Evolutionary conservation across 2,797 vertebrate genomes (phyloP).

Genomic region (Sebastes iracundus): DNA sequence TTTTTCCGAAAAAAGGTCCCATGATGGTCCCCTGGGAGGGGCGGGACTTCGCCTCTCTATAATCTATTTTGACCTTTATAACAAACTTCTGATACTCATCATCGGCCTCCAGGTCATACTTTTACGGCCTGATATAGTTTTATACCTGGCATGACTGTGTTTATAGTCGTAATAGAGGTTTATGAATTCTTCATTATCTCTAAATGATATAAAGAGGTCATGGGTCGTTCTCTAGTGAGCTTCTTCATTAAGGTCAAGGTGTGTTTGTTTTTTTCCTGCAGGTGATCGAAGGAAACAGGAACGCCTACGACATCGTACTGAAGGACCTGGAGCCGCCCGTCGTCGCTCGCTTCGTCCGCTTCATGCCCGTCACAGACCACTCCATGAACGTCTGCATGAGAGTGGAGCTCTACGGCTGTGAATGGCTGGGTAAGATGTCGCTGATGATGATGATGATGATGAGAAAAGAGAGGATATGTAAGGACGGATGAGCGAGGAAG

Average conservation of each 20-base stretch:
- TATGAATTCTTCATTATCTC: not conserved
- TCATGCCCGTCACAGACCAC: slow-evolving; percentile 96
- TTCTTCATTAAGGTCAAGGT: not conserved
- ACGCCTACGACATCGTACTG: slow-evolving; percentile 93
- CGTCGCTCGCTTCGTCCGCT: slow-evolving; percentile 93
- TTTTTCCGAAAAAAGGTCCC: too few relatives aligned
- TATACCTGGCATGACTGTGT: not conserved
- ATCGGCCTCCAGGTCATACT: not conserved
- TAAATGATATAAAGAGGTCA: not conserved
- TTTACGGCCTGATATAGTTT: slow-evolving; percentile 13
- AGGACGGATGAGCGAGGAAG: not conserved
- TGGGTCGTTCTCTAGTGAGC: not conserved
- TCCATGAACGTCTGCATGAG: slow-evolving; percentile 97
- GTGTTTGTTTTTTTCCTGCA: slow-evolving; percentile 57
- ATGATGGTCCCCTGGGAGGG: too few relatives aligned
- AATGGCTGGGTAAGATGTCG: slow-evolving; percentile 90
- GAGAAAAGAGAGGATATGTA: not conserved
- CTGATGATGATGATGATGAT: not conserved
- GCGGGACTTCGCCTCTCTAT: too few relatives aligned
- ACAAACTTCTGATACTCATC: not conserved
- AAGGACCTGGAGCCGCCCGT: slow-evolving; percentile 95
- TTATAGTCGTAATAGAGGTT: not conserved
- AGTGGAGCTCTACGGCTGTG: slow-evolving; percentile 96
- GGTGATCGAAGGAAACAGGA: slow-evolving; percentile 95
- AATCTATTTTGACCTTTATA: slow-evolving; percentile 11